A percentile compares a stretch with the other conserved stretches of the same genome.
These are phyloP conservation scores for Dendrophyllia cribrosa DNA, from an alignment of 64 coral and sea anemone species.

Conservation along the genomic window DNA sequence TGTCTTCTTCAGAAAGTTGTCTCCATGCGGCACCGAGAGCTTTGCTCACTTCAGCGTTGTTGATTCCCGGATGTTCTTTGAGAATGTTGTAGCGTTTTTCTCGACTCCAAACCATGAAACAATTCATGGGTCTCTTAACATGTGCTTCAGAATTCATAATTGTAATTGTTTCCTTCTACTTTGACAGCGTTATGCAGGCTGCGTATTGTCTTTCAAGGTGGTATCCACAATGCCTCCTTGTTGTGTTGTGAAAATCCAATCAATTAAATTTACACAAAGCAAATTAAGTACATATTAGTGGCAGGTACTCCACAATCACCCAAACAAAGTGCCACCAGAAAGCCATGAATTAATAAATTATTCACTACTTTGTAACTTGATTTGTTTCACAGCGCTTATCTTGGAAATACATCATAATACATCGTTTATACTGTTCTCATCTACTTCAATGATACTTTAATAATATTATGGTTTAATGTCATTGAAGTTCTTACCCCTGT, in stretches of 20 bases:
- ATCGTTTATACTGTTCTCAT: no score
- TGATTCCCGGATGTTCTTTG: conserved; percentile 86
- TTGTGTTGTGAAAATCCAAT: not conserved
- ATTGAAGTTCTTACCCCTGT: no score
- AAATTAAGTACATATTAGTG: conserved; percentile 44
- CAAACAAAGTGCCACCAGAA: conserved; percentile 32
- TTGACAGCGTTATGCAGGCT: not conserved
- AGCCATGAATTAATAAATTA: conserved; percentile 15
- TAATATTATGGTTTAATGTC: no score
- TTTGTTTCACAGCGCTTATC: not conserved
- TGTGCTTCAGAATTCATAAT: conserved; percentile 39
- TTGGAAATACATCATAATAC: no score
- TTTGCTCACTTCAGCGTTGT: conserved; percentile 90
- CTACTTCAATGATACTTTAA: no score
- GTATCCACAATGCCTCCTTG: conserved; percentile 1
- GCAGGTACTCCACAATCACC: not conserved
- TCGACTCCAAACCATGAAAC: conserved; percentile 96
- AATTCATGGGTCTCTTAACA: conserved; percentile 91
- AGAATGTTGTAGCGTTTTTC: conserved; percentile 89
- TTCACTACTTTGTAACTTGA: not conserved
- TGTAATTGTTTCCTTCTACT: not conserved
- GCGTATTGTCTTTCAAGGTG: not conserved
- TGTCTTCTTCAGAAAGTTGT: conserved; percentile 75
- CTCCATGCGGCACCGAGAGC: conserved; percentile 83
- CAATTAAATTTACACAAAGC: conserved; percentile 38